phyloP scores from a whole-genome alignment of 1,140 invertebrate genomes.

The Cydia pomonella region DNA sequence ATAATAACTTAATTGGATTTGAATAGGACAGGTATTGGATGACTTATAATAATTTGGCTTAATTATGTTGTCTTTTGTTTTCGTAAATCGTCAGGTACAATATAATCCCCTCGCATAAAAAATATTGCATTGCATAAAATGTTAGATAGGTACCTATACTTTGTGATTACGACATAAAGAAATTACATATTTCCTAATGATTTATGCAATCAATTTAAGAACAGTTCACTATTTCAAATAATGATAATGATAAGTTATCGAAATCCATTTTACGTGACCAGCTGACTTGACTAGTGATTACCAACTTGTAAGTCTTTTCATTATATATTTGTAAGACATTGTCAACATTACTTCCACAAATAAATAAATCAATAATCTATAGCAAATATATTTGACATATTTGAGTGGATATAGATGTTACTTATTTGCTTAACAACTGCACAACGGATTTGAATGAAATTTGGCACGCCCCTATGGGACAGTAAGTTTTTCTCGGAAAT shows the following conservation, averaged over 20 bases:
- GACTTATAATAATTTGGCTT: background rate
- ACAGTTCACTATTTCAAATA: background rate
- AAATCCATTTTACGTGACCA: background rate
- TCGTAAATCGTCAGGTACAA: background rate
- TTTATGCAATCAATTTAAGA: background rate
- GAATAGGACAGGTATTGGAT: background rate
- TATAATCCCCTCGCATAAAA: background rate
- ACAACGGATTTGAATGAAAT: too few species aligned
- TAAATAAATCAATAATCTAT: too few species aligned
- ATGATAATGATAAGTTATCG: conserved; percentile 9
- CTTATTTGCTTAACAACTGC: too few species aligned
- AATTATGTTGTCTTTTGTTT: background rate
- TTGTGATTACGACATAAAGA: background rate
- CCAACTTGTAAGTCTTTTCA: background rate
- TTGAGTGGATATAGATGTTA: too few species aligned
- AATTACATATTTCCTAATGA: background rate
- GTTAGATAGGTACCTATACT: background rate
- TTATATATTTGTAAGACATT: background rate
- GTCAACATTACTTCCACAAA: too few species aligned
- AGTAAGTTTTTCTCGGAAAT: too few species aligned
- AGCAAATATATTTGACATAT: too few species aligned
- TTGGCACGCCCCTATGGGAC: too few species aligned
- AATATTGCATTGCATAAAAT: background rate
- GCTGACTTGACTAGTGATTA: background rate
- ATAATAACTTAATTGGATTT: background rate